A percentile compares a stretch with the other conserved stretches of the same genome.
phyloP scores from a whole-genome alignment of 2,113 vertebrate species.

The Podarcis muralis region DNA sequence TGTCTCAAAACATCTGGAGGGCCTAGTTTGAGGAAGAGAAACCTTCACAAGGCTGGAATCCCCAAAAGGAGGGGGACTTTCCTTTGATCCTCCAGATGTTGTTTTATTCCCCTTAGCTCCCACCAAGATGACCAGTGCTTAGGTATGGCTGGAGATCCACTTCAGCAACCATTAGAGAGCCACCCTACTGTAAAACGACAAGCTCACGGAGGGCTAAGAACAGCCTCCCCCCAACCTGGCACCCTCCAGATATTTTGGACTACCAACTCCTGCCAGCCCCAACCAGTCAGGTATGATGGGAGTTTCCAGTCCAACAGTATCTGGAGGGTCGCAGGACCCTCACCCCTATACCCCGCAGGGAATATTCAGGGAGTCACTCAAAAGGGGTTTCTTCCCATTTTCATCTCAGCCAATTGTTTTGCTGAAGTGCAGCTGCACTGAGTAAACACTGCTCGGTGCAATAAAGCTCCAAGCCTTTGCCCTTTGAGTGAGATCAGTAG shows the following conservation, averaged over 20 bases:
- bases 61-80: too few relatives aligned
- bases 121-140: too few relatives aligned
- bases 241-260: too few relatives aligned
- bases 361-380: not conserved
- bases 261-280: too few relatives aligned
- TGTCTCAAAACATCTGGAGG: not conserved
- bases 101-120: not conserved
- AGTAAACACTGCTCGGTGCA: constrained; percentile 33
- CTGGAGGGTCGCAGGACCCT: too few relatives aligned
- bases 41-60: not conserved
- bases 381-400: not conserved
- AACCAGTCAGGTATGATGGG: too few relatives aligned
- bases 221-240: not conserved
- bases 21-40: too few relatives aligned
- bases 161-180: too few relatives aligned
- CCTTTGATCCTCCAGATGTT: too few relatives aligned
- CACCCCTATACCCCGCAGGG: too few relatives aligned
- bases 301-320: too few relatives aligned
- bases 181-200: not conserved
- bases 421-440: not conserved
- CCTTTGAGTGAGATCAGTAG: constrained; percentile 36
- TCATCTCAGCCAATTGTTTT: not conserved
- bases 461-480: constrained; percentile 52
- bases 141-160: too few relatives aligned
- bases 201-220: not conserved